These are phyloP conservation scores for Caenorhabditis becei DNA, from an alignment of 2,888 invertebrate species.

Conservation along the genomic window DNA sequence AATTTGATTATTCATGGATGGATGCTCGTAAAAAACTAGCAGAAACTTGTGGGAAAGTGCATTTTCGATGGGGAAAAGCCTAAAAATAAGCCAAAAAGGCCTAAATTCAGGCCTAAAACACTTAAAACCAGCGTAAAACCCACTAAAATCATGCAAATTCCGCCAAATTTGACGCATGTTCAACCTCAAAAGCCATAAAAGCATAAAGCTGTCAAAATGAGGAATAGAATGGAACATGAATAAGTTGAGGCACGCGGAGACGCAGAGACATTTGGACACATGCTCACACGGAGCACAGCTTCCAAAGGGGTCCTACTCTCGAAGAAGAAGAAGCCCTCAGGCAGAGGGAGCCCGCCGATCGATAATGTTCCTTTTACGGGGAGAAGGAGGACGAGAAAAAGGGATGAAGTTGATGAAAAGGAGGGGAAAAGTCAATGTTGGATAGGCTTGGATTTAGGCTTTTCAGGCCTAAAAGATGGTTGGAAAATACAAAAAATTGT, in stretches of 20 bases:
- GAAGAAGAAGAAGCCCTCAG: neutral
- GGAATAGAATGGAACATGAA: neutral
- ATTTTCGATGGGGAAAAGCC: neutral
- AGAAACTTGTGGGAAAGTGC: no score
- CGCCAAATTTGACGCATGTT: neutral
- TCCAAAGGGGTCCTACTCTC: neutral
- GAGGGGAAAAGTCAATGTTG: no score
- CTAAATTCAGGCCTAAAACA: neutral
- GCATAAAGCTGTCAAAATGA: neutral
- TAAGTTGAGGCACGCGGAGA: neutral
- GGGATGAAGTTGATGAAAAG: no score
- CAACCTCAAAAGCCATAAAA: neutral
- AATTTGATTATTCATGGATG: constrained; percentile 52
- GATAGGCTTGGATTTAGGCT: no score
- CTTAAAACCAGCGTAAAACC: neutral
- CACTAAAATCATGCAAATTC: neutral
- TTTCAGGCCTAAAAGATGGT: no score
- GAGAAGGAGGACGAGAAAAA: no score
- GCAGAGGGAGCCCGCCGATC: neutral
- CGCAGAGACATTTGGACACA: constrained; percentile 8
- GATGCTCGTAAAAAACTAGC: constrained; percentile 6
- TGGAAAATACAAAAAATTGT: no score
- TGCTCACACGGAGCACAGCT: neutral
- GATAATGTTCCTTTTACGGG: no score
- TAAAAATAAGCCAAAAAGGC: neutral